Evolutionary conservation across 2,888 invertebrate genomes (phyloP), one percentile per base, ranked within the genome.

Genomic region (Sarcophaga rosellei): DNA sequence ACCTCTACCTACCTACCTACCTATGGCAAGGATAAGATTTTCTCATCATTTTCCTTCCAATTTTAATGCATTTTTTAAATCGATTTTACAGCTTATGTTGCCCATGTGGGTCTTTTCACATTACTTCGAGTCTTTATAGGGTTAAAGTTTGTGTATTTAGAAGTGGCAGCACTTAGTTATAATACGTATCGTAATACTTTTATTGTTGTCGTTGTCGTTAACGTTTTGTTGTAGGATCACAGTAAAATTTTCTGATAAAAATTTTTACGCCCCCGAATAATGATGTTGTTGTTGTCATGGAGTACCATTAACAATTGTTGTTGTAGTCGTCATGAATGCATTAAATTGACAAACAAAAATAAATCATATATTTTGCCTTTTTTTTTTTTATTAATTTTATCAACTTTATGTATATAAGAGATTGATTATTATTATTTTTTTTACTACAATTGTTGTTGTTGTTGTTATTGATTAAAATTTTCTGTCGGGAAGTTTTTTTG

Each of bases 211-310:
- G 15, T 53, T 53, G 53, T 1, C 12, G 47, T 47, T 12, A 12
- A 15, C 15, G 53, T 53, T 15, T 17, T 53, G 53, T 15, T 53
- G 15, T 1, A 53, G 12, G 53, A 15, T 17, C 53, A 53, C 17
- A 53, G 53, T 53, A 15, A 68, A 68, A 53, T 1, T 17, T 23
- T 23, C 10, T 61, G 74, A 65, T 75, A 65, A 65, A 53, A 65
- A 20, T 1, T 65, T 65, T 3, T 35, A 75, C 75, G 63, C 75
- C 75, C 63, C 65, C 47, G 25, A 75, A 23, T 53, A 65, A 75
- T 65, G n/a, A 63, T n/a, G 47, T 63, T 63, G 23, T 53, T 63
- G 63, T 53, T 53, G 17, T 17, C 17, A 53, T 53, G 17, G 53
- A 15, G 17, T 4, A 53, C 17, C 15, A 53, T 53, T 53, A 53